Conservation (phyloP, 2,797 vertebrate species). For the Rhinoraja longicauda region DNA sequence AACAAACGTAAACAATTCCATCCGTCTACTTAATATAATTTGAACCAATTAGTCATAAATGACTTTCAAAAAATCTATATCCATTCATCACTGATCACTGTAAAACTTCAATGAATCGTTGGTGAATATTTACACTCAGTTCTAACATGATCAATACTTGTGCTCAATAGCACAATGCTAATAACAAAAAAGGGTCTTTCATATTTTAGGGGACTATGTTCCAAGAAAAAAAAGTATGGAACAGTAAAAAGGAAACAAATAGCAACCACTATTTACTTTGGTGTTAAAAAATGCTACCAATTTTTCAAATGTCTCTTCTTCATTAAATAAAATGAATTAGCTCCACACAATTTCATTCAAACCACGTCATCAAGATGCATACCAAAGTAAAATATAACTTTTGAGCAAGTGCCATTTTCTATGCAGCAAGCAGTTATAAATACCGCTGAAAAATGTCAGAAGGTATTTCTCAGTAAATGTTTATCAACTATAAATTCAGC, state of each 20-base stretch:
- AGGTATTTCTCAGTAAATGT: slow-evolving; percentile 14
- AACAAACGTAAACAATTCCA: neutral
- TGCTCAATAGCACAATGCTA: neutral
- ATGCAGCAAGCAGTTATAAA: neutral
- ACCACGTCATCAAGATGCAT: neutral
- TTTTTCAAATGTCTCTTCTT: neutral
- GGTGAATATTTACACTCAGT: neutral
- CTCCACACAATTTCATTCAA: neutral
- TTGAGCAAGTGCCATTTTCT: neutral
- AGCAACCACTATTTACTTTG: neutral
- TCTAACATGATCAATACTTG: slow-evolving; percentile 7
- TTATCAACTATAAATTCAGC: neutral
- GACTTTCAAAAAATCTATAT: neutral
- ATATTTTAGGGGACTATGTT: neutral
- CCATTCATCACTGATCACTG: neutral
- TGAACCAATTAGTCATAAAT: slow-evolving; percentile 1
- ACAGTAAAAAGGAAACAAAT: neutral
- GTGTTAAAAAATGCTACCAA: slow-evolving; percentile 16
- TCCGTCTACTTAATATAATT: neutral
- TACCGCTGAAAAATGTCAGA: neutral
- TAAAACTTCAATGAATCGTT: neutral
- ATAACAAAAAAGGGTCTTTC: neutral
- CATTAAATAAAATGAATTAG: neutral
- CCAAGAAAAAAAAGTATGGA: neutral
- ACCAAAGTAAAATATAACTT: neutral